Evolutionary conservation across 2,797 vertebrate species (phyloP), one percentile per base, ranked within the genome.

Genomic region (Rhincodon typus): DNA sequence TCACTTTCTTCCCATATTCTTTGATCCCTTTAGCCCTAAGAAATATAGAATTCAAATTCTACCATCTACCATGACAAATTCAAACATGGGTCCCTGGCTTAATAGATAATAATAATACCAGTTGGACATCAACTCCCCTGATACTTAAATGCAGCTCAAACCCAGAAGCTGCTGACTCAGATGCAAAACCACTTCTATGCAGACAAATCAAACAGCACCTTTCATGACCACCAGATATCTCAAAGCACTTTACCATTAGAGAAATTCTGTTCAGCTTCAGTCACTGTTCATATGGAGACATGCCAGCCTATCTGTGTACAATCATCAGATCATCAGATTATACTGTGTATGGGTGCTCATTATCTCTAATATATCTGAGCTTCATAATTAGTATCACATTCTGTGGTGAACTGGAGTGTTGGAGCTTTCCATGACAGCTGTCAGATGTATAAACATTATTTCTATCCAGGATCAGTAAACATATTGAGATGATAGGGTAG

Each of bases 341-440:
- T 17, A 67, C 67, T 93, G 62, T 69, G n/a, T 42, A 21, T 67
- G 90, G 42, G 25, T 67, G 38, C 19, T 69, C 62, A 42, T 66
- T 42, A 93, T 67, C 90, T 93, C 62, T 38, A 42, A 93, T 93
- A 42, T n/a, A 42, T 93, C 90, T 93, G n/a, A 46, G 90, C 66
- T 93, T 93, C n/a, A 42, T 93, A 69, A 93, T 93, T 69, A 69
- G 66, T 67, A 62, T 93, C 4, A 25, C 19, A 38, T 67, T 93
- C 90, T 69, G 66, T 17, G 25, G n/a, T 69, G 38, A 42, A 25
- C 66, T 69, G 62, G 66, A 93, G 90, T 67, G 62, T 1, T 93
- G 62, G 38, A 23, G 62, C 34, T 93, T 93, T 69, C 90, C 0
- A 42, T 21, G 23, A 69, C 90, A 93, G 90, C 62, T 42, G 57